Evolutionary conservation across 35 echinoderm and acorn worm genomes (phyloP).

Genomic region (Ptychodera flava): DNA sequence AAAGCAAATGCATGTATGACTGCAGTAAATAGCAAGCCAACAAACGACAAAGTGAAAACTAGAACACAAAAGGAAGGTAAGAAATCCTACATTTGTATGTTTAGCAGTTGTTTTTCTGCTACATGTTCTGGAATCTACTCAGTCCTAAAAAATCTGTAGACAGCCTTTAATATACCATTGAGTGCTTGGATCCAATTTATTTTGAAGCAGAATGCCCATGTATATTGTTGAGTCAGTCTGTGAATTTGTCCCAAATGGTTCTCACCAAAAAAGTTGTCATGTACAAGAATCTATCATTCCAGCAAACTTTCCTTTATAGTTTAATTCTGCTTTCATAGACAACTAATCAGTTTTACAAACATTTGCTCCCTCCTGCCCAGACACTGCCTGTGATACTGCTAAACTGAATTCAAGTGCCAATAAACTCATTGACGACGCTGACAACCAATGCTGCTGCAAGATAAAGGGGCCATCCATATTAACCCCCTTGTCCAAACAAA

Average conservation of each 20-base stretch:
- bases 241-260: no score
- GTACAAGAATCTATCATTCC: no score
- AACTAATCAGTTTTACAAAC: no score
- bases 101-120: neutral
- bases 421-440: neutral
- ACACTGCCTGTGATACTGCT: neutral
- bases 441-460: neutral
- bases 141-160: neutral
- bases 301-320: no score
- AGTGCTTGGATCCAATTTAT: neutral
- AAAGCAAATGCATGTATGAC: neutral
- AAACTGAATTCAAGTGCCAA: neutral
- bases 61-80: neutral
- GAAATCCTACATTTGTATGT: neutral
- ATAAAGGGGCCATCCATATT: neutral
- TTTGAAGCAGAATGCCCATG: neutral
- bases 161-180: neutral
- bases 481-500: neutral
- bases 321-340: no score
- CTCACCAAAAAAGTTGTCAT: no score
- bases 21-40: neutral
- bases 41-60: neutral
- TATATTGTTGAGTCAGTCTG: neutral
- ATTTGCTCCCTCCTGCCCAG: neutral
- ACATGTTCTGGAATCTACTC: neutral